phyloP scores from a whole-genome alignment of 2,113 vertebrate genomes.

The Mesembrinibis cayennensis region DNA sequence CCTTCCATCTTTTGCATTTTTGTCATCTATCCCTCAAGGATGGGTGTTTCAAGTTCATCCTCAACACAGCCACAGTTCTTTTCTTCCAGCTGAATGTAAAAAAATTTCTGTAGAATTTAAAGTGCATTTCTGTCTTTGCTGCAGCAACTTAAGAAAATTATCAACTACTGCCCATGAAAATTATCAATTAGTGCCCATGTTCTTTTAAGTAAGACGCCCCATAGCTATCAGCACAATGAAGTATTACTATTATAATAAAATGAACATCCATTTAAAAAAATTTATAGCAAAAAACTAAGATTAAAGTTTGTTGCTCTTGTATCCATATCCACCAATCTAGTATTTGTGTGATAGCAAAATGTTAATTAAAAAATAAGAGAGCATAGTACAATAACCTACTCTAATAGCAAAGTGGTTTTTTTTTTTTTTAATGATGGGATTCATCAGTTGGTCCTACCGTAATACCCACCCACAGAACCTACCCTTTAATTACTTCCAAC shows the following conservation, averaged over 20 bases:
- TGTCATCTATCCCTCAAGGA: not conserved
- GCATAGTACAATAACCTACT: not conserved
- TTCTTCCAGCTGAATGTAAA: not conserved
- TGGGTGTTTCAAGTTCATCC: not conserved
- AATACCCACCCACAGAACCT: not conserved
- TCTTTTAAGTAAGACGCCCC: not conserved
- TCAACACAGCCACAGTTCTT: not conserved
- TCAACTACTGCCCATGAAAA: not conserved
- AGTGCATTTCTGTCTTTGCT: not conserved
- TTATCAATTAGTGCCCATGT: not conserved
- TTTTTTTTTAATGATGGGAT: not conserved
- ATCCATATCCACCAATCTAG: conserved; percentile 69
- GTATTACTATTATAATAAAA: not conserved
- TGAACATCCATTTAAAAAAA: not conserved
- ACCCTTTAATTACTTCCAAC: not conserved
- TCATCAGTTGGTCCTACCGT: not conserved
- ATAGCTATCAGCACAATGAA: not conserved
- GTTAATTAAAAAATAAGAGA: not conserved
- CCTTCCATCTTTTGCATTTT: not conserved
- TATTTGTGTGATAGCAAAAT: not conserved
- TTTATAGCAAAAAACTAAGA: not conserved
- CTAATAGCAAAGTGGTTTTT: not conserved
- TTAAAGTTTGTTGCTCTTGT: conserved; percentile 26
- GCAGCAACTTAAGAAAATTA: not conserved
- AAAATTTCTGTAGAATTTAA: not conserved